Conservation (phyloP, 2,113 vertebrate genomes). For the Gasterosteus aculeatus region DNA sequence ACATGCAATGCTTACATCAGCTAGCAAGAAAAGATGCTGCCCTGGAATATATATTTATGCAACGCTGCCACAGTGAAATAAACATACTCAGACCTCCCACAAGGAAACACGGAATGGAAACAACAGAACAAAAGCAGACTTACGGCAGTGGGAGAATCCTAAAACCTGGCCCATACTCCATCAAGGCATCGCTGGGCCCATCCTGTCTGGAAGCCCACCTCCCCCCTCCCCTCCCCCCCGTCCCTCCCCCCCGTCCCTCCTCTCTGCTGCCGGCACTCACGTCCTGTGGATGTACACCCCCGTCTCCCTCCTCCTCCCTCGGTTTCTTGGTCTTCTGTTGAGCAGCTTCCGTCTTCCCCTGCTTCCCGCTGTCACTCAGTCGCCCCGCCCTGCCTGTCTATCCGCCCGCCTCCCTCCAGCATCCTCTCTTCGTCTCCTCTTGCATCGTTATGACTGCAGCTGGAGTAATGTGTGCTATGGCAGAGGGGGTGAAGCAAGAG, state of each 20-base stretch:
- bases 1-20: slow-evolving; percentile 46
- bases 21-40: slow-evolving; percentile 56
- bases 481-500: slow-evolving; percentile 24
- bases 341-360: slow-evolving; percentile 57
- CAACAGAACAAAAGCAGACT: slow-evolving; percentile 68
- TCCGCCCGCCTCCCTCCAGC: slow-evolving; percentile 57
- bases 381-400: slow-evolving; percentile 69
- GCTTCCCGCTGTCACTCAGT: slow-evolving; percentile 53
- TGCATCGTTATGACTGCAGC: slow-evolving; percentile 57
- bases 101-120: slow-evolving; percentile 25
- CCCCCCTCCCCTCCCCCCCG: slow-evolving; percentile 9
- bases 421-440: slow-evolving; percentile 47
- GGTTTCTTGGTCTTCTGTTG: slow-evolving; percentile 37
- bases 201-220: slow-evolving; percentile 75
- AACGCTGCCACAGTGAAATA: not conserved
- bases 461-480: slow-evolving; percentile 38
- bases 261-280: slow-evolving; percentile 57
- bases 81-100: slow-evolving; percentile 19
- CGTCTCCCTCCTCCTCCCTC: slow-evolving; percentile 43
- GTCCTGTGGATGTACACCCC: slow-evolving; percentile 47
- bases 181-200: slow-evolving; percentile 81
- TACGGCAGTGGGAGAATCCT: slow-evolving; percentile 87
- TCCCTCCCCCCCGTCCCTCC: not conserved
- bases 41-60: slow-evolving; percentile 18
- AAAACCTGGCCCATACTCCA: slow-evolving; percentile 88